Conservation (phyloP, 2,113 vertebrate genomes). For the mouse (Mus musculus) region DNA sequence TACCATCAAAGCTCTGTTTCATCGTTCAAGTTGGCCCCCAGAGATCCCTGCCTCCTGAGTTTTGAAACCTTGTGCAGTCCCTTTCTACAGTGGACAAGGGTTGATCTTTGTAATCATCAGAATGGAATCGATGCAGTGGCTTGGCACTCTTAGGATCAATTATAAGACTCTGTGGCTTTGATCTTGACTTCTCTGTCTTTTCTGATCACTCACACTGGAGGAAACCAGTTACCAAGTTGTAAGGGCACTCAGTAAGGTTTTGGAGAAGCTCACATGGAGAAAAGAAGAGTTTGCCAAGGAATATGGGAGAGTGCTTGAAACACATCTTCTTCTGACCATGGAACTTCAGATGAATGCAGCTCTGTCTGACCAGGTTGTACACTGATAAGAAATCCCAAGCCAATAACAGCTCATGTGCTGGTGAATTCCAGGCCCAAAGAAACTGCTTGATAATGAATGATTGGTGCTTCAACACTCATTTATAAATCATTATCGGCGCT, state of each 20-base stretch:
- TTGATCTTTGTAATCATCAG: not conserved
- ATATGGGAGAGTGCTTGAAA: not conserved
- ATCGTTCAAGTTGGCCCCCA: not conserved
- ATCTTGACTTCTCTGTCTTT: not conserved
- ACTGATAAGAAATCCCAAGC: not conserved
- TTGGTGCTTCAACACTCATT: slow-evolving; percentile 11
- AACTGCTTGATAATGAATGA: not conserved
- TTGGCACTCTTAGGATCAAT: not conserved
- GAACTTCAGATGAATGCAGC: not conserved
- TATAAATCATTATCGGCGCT: not conserved
- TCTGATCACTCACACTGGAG: not conserved
- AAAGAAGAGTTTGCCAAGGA: not conserved
- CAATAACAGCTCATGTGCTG: not conserved
- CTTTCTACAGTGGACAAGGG: not conserved
- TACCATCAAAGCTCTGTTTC: not conserved
- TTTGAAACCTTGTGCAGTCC: not conserved
- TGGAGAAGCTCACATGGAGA: not conserved
- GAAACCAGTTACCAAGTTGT: not conserved
- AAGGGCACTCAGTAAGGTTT: not conserved
- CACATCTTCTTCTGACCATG: not conserved
- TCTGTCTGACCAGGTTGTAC: not conserved
- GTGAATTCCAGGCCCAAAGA: not conserved
- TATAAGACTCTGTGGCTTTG: not conserved
- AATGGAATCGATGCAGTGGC: not conserved
- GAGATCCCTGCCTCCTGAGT: not conserved